phyloP scores from a whole-genome alignment of 2,797 vertebrate genomes.

The Natrix natrix region DNA sequence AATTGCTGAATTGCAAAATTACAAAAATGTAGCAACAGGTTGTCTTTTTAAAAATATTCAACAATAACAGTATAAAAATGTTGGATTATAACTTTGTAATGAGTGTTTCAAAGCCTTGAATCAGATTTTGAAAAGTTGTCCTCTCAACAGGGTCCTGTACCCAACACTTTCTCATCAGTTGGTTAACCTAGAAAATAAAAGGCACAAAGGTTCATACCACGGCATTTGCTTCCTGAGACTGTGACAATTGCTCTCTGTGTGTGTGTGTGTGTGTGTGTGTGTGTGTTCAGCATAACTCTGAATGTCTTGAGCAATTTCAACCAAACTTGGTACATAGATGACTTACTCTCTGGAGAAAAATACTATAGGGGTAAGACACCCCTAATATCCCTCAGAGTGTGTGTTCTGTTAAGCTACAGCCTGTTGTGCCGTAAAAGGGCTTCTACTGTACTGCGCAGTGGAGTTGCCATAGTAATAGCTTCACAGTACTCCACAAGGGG shows the following conservation, averaged over 20 bases:
- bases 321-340: too few species aligned
- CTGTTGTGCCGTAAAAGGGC: too few species aligned
- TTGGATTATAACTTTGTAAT: conserved; percentile 65
- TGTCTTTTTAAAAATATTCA: conserved; percentile 13
- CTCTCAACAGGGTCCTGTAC: conserved; percentile 79
- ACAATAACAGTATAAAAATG: conserved; percentile 22
- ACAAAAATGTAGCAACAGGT: conserved; percentile 36
- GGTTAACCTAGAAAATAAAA: conserved; percentile 78
- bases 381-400: too few species aligned
- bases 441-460: too few species aligned
- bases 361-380: too few species aligned
- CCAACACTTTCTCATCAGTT: conserved; percentile 94
- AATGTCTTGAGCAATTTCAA: too few species aligned
- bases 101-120: conserved; percentile 82
- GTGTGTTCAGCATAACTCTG: too few species aligned
- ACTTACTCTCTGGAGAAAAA: too few species aligned
- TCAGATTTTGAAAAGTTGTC: conserved; percentile 86
- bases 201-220: neutral
- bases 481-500: too few species aligned
- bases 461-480: too few species aligned
- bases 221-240: neutral
- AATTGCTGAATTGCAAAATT: conserved; percentile 52
- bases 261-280: too few species aligned
- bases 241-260: neutral
- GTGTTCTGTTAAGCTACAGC: too few species aligned